Conservation (phyloP, 1,140 invertebrate species). For the Phymastichus coffea region DNA sequence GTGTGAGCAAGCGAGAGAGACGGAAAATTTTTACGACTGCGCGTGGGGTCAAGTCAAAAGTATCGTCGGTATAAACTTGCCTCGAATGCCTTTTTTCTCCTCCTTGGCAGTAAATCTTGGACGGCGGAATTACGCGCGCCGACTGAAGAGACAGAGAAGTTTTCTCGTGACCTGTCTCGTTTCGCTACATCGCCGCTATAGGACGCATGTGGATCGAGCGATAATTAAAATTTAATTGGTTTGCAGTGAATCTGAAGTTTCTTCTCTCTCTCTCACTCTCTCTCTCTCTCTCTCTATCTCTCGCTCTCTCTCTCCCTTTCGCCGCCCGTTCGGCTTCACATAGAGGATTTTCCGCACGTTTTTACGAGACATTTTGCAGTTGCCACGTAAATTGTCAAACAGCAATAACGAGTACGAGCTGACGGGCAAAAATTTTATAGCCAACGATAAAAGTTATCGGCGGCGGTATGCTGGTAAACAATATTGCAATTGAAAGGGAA, state of each 20-base stretch:
- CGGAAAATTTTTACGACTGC: conserved; percentile 3
- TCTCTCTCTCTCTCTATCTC: too few relatives aligned
- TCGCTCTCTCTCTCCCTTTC: too few relatives aligned
- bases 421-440: not conserved
- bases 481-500: too few relatives aligned
- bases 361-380: too few relatives aligned
- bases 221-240: not conserved
- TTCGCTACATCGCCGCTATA: too few relatives aligned
- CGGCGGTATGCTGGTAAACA: too few relatives aligned
- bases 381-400: not conserved
- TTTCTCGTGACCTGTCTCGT: not conserved
- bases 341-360: too few relatives aligned
- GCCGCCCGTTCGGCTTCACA: too few relatives aligned
- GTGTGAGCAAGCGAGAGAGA: not conserved
- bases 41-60: not conserved
- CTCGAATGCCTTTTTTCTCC: not conserved
- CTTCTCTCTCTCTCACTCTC: too few relatives aligned
- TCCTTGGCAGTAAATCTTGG: not conserved
- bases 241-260: not conserved
- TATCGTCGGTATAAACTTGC: not conserved
- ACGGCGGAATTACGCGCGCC: too few relatives aligned
- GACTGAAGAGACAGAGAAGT: not conserved
- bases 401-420: not conserved
- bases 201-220: not conserved
- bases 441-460: not conserved